A percentile compares a stretch with the other conserved stretches of the same genome.
Conservation (phyloP, 2,113 vertebrate genomes). For the Stegostoma tigrinum region DNA sequence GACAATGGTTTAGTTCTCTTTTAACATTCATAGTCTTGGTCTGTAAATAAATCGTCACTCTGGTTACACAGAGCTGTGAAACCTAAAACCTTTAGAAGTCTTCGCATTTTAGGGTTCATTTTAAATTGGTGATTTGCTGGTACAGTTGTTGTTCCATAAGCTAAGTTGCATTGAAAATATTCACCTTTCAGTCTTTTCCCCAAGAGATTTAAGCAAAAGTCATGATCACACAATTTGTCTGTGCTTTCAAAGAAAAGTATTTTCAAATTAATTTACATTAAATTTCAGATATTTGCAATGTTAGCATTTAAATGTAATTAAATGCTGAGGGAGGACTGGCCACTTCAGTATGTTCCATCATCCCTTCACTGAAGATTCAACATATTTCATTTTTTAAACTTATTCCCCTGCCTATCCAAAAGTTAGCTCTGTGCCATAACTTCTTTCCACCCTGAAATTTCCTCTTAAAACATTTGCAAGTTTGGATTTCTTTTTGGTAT, state of each 20-base stretch:
- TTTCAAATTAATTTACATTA: background rate
- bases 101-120: background rate
- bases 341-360: background rate
- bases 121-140: background rate
- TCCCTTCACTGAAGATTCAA: background rate
- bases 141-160: background rate
- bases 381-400: background rate
- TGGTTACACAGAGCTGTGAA: background rate
- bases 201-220: background rate
- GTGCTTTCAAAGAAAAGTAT: background rate
- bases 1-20: background rate
- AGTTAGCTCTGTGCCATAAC: background rate
- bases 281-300: background rate
- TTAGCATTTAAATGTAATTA: background rate
- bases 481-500: background rate
- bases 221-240: background rate
- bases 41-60: background rate
- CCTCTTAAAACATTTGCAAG: background rate
- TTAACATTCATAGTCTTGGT: background rate
- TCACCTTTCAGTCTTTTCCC: background rate
- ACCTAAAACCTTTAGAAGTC: background rate
- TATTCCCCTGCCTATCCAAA: background rate
- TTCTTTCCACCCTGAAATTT: background rate
- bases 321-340: background rate
- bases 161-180: background rate